phyloP scores from a whole-genome alignment of 2,113 vertebrate genomes.

The Scortum barcoo region DNA sequence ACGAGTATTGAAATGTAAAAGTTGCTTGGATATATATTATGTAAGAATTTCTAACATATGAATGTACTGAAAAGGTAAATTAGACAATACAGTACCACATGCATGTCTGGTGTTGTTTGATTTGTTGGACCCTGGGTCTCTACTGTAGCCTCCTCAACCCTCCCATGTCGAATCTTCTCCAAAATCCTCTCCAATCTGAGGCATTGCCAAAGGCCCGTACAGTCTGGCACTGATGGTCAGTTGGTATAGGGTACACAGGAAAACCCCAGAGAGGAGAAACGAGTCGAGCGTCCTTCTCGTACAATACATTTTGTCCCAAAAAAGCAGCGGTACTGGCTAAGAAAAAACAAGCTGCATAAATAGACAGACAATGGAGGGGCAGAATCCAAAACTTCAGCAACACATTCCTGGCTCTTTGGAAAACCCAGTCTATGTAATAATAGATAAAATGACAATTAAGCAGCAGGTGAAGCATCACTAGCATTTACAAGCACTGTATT shows the following conservation, averaged over 20 bases:
- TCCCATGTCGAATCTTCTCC: slow-evolving; percentile 71
- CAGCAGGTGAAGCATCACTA: too few species aligned
- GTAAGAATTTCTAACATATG: too few species aligned
- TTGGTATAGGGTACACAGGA: slow-evolving; percentile 89
- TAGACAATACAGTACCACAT: too few species aligned
- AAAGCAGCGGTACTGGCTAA: slow-evolving; percentile 49
- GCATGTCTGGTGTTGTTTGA: slow-evolving; percentile 49
- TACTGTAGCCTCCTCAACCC: slow-evolving; percentile 52
- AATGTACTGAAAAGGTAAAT: too few species aligned
- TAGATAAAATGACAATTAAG: too few species aligned
- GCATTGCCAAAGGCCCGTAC: slow-evolving; percentile 76
- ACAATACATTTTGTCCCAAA: slow-evolving; percentile 83
- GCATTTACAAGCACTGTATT: too few species aligned
- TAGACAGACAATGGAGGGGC: not conserved
- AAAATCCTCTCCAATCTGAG: slow-evolving; percentile 71
- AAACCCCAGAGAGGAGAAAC: slow-evolving; percentile 87
- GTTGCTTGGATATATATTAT: too few species aligned
- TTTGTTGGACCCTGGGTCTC: slow-evolving; percentile 57
- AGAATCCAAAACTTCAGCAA: too few species aligned
- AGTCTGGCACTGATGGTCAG: slow-evolving; percentile 83
- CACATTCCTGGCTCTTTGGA: too few species aligned
- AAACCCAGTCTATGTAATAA: too few species aligned
- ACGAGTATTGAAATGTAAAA: too few species aligned
- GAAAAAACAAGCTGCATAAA: slow-evolving; percentile 62
- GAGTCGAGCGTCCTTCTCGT: slow-evolving; percentile 87